Evolutionary conservation across 2,888 invertebrate species (phyloP).

Genomic region (Aphodius sticticus): DNA sequence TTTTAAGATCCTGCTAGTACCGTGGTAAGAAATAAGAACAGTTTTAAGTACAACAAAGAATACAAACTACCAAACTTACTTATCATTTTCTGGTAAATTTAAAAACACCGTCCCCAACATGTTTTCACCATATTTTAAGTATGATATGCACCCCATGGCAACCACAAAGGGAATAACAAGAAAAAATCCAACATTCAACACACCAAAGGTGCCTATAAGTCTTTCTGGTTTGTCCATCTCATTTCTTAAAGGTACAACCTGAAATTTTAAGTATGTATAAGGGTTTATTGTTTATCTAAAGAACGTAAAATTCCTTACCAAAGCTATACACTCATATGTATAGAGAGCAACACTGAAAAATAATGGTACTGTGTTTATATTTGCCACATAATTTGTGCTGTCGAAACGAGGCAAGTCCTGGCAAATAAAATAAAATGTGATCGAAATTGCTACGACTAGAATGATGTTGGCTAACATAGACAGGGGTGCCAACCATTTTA

Average conservation of each 20-base stretch:
- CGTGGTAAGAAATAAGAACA: no score
- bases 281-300: not conserved
- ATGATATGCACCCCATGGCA: constrained; percentile 86
- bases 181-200: constrained; percentile 89
- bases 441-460: constrained; percentile 76
- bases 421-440: constrained; percentile 79
- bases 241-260: constrained; percentile 82
- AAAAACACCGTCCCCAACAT: constrained; percentile 88
- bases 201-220: constrained; percentile 83
- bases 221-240: constrained; percentile 85
- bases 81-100: constrained; percentile 71
- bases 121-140: constrained; percentile 84
- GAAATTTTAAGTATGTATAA: not conserved
- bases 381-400: constrained; percentile 69
- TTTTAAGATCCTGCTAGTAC: no score
- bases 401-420: constrained; percentile 73
- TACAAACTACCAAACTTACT: not conserved
- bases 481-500: constrained; percentile 79
- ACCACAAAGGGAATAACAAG: constrained; percentile 82
- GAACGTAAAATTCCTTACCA: constrained; percentile 63
- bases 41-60: no score
- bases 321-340: constrained; percentile 94
- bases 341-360: constrained; percentile 97
- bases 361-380: constrained; percentile 73
- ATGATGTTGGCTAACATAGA: constrained; percentile 82